Evolutionary conservation across 2,888 invertebrate genomes (phyloP).

Genomic region (Platynereis dumerilii): DNA sequence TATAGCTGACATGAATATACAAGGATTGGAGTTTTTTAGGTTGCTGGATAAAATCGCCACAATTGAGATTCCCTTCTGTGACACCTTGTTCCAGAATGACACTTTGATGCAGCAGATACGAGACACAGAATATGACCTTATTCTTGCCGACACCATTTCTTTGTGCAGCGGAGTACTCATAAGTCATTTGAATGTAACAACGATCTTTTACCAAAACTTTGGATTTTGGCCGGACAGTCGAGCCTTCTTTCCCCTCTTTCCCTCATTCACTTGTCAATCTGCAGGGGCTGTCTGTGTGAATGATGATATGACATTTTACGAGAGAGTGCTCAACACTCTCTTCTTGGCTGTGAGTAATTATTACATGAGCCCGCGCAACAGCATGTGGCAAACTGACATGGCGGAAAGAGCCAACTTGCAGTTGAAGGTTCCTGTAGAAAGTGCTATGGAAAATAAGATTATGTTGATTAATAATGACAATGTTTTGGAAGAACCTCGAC

Average conservation of each 20-base stretch:
- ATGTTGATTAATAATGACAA: too few species aligned
- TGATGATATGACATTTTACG: slow-evolving; percentile 20
- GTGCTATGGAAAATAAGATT: too few species aligned
- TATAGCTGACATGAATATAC: too few species aligned
- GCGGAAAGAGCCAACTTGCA: too few species aligned
- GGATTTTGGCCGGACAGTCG: neutral
- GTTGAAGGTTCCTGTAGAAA: too few species aligned
- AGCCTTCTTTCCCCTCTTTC: neutral
- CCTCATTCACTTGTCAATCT: neutral
- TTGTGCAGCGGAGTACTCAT: neutral
- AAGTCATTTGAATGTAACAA: neutral
- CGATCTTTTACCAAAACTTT: neutral
- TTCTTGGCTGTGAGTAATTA: too few species aligned
- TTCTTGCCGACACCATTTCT: neutral
- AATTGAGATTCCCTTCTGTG: neutral
- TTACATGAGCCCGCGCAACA: too few species aligned
- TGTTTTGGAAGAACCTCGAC: too few species aligned
- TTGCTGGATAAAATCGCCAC: too few species aligned
- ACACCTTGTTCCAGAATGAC: neutral
- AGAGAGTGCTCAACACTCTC: too few species aligned
- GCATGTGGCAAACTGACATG: too few species aligned
- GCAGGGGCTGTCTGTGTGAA: neutral
- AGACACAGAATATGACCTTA: neutral
- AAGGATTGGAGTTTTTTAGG: too few species aligned
- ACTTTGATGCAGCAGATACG: neutral